These are phyloP conservation scores for Clarias magur DNA, from an alignment of 2,113 vertebrate species.

Conservation along the genomic window DNA sequence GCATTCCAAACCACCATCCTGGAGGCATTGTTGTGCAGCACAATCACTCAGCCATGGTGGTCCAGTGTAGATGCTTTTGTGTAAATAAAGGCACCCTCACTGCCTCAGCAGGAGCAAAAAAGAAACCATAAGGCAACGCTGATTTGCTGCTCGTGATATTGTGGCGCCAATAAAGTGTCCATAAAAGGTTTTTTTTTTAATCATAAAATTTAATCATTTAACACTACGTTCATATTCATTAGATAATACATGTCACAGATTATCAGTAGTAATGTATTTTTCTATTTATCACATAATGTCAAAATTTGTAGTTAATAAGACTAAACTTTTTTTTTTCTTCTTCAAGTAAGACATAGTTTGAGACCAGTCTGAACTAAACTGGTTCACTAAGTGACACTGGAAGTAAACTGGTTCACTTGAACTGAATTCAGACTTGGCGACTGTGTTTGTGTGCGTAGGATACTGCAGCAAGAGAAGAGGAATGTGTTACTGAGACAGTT, in stretches of 20 bases:
- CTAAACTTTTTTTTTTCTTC: too few relatives aligned
- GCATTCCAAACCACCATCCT: constrained; percentile 13
- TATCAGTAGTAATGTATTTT: background rate
- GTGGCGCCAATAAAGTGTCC: background rate
- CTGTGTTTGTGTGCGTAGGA: constrained; percentile 66
- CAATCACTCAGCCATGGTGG: constrained; percentile 34
- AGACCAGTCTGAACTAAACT: background rate
- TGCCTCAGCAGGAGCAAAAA: constrained; percentile 7
- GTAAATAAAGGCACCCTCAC: constrained; percentile 42
- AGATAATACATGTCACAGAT: background rate
- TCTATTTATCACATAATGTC: background rate
- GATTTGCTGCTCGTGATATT: background rate
- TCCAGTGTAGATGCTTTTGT: background rate
- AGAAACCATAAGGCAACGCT: background rate
- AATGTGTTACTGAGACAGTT: constrained; percentile 89
- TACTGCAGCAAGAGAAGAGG: constrained; percentile 93
- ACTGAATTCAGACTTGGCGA: background rate
- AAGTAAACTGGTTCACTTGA: background rate
- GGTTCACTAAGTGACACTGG: too few relatives aligned
- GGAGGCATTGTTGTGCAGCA: constrained; percentile 30
- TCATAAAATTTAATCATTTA: background rate
- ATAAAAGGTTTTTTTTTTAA: background rate
- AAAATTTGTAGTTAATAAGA: background rate
- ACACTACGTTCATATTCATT: background rate
- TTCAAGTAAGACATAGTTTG: background rate